A percentile compares a stretch with the other conserved stretches of the same genome.
These are phyloP conservation scores for Polymixis flavicincta DNA, from an alignment of 2,888 invertebrate genomes.

Conservation along the genomic window DNA sequence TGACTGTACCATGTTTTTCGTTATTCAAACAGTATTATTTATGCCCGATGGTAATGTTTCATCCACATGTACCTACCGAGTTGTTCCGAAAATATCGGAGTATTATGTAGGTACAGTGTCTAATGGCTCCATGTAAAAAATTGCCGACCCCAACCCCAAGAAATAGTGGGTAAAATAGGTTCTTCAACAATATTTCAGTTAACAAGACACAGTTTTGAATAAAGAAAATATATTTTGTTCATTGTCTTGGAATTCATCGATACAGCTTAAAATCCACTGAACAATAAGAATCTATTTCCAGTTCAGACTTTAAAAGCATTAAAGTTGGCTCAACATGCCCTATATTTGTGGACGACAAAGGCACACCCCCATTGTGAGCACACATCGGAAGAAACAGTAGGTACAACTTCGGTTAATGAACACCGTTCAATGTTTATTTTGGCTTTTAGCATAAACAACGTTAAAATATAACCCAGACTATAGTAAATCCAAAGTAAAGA, in stretches of 20 bases:
- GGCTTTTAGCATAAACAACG: slow-evolving; percentile 10
- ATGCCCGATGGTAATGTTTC: neutral
- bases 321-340: slow-evolving; percentile 50
- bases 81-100: neutral
- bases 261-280: slow-evolving; percentile 5
- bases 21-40: neutral
- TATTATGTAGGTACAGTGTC: neutral
- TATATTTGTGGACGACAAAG: slow-evolving; percentile 58
- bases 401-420: slow-evolving; percentile 57
- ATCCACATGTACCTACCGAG: neutral
- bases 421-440: slow-evolving; percentile 43
- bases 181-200: neutral
- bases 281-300: slow-evolving; percentile 50
- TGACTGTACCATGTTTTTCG: slow-evolving; percentile 4
- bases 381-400: slow-evolving; percentile 52
- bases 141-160: too few relatives aligned
- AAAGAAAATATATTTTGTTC: neutral
- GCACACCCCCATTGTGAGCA: slow-evolving; percentile 40
- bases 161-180: neutral
- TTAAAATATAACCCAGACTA: slow-evolving; percentile 17
- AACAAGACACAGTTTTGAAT: neutral
- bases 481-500: slow-evolving; percentile 10
- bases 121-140: too few relatives aligned
- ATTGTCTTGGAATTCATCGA: slow-evolving; percentile 8
- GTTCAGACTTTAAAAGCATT: slow-evolving; percentile 56